Base-by-base conservation (phyloP, 2,113 vertebrate genomes). In the Nyctereutes procyonoides region DNA sequence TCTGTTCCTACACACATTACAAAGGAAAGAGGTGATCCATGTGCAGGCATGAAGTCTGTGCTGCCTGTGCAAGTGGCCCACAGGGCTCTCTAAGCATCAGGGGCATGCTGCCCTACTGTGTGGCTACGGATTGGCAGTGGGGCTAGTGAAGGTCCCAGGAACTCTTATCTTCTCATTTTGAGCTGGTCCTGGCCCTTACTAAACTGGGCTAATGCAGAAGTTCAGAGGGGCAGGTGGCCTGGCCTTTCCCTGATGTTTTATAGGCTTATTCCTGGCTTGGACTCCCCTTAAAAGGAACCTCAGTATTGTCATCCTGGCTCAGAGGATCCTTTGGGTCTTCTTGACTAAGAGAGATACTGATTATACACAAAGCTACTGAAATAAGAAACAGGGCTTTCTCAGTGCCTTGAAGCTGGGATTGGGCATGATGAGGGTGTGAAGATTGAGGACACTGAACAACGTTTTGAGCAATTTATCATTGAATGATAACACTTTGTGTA, bases 401-500 rank as follows among this genome's bases (percentile, higher is more conserved):
- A 13, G 85, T 97, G 22, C 22, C 43, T 93, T 67, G 38, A 92
- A 90, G 17, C 53, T 97, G 63, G 53, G 35, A n/a, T 69, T 82
- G 58, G 53, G 24, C 14, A 55, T n/a, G 32, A 35, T 62, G 4
- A 53, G 15, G 35, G 20, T 65, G 0, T 77, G 62, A 96, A 89
- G 14, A 19, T 83, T 74, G 24, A 83, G n/a, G 12, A 79, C 80
- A 83, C 5, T 55, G 38, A 88, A 86, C 51, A 94, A 82, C 56
- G 82, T 77, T 84, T 94, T 82, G 63, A 96, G n/a, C 20, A 58
- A 63, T 48, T 91, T 48, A 38, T 83, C 48, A 38, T 22, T 92
- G n/a, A 94, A 76, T 84, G 58, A 26, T 69, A 80, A 85, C 92
- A 88, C 19, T 63, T 90, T 84, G 22, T 92, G 28, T 87, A 95